Base-by-base conservation (phyloP, 2,797 vertebrate genomes). In the Passerculus sandwichensis region DNA sequence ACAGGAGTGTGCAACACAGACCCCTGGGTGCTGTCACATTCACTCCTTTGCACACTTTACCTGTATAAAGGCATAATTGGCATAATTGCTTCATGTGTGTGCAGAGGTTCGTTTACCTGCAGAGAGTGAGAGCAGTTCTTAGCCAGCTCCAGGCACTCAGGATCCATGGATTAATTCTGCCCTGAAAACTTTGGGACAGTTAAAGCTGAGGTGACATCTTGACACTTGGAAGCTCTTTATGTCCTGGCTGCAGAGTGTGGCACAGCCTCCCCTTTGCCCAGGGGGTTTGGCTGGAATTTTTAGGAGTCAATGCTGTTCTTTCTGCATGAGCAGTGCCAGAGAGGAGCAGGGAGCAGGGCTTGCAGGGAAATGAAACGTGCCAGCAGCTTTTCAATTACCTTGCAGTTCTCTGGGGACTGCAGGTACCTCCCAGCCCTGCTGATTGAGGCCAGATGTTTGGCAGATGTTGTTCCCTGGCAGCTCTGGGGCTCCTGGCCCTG, bases 391-490 rank as follows among this genome's bases (percentile, higher is more conserved):
- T 56, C 69, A 42, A 16, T 89, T 66, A 32, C 65, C 73, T 53
- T n/a, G 60, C 65, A 21, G 0, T 56, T 71, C 85, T 61, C 61
- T 7, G 13, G 3, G 50, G 91, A 3, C 30, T 83, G 83, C 79
- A 96, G 90, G 95, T 94, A 72, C 78, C 79, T 95, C 76, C 88
- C 50, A 10, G 5, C 44, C 18, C 29, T 65, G 45, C 72, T 75
- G 85, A 85, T 78, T 27, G 30, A 29, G 51, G 66, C 11, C 88
- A 91, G 95, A 75, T 94, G 85, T 89, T 74, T 85, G 87, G 88
- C 91, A 89, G 87, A 54, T 38, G 87, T 5, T 61, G 71, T 61
- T 59, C 66, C 54, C 81, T 85, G 69, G 57, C 89, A 87, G 45
- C 6, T 36, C 1, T 64, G 6, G 10, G 61, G 67, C 64, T 60